Percentiles rank a stretch among this genome's conserved stretches.
These are phyloP conservation scores for Toxostoma redivivum DNA, from an alignment of 2,113 vertebrate genomes.

Conservation along the genomic window DNA sequence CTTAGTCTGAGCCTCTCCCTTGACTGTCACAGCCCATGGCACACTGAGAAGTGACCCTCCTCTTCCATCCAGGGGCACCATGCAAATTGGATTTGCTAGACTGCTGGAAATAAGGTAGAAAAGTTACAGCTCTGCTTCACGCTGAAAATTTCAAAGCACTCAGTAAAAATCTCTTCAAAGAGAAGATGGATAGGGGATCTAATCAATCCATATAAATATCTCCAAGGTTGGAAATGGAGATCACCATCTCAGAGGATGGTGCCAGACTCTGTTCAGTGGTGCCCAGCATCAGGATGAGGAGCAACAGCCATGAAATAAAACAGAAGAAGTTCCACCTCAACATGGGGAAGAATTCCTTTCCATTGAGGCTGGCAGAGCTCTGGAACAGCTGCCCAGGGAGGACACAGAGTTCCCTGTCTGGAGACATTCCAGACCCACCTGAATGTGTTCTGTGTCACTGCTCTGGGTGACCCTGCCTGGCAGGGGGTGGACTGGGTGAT, in stretches of 20 bases:
- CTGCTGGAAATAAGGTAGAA: background rate
- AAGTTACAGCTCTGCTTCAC: background rate
- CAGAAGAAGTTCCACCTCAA: background rate
- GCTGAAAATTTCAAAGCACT: background rate
- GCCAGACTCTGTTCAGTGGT: background rate
- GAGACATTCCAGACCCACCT: background rate
- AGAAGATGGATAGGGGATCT: background rate
- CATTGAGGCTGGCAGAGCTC: background rate
- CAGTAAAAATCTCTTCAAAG: background rate
- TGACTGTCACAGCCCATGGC: background rate
- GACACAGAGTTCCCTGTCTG: background rate
- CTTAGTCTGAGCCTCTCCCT: background rate
- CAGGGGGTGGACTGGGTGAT: background rate
- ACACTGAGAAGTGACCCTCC: background rate
- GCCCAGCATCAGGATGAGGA: background rate
- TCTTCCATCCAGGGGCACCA: background rate
- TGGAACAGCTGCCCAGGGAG: background rate
- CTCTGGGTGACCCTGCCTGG: accelerated
- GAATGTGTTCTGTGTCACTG: background rate
- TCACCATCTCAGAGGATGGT: background rate
- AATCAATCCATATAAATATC: background rate
- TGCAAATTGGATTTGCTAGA: background rate
- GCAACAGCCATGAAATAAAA: accelerated
- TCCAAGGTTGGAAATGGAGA: background rate
- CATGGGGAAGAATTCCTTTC: background rate